These are phyloP conservation scores for Sardinella longiceps DNA, from an alignment of 2,797 vertebrate genomes.

Conservation along the genomic window DNA sequence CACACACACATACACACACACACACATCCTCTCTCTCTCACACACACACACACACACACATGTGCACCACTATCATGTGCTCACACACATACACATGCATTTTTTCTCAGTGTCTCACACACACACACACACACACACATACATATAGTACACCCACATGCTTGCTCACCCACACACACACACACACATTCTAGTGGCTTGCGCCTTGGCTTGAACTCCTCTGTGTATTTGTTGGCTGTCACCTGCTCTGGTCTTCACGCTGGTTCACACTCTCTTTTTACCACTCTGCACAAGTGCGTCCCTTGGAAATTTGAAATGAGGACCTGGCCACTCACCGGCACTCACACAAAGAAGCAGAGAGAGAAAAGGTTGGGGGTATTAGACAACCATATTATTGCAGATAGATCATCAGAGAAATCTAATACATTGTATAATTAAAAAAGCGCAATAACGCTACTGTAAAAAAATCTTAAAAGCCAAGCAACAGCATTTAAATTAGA, in stretches of 20 bases:
- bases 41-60: too few species aligned
- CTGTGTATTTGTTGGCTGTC: conserved; percentile 48
- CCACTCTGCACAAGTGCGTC: conserved; percentile 33
- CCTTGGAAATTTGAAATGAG: conserved; percentile 36
- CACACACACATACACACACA: not conserved
- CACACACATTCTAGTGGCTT: conserved; percentile 30
- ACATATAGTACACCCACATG: conserved; percentile 37
- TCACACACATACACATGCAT: not conserved
- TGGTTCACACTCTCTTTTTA: conserved; percentile 14
- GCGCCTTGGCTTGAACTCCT: conserved; percentile 40
- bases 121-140: conserved; percentile 29
- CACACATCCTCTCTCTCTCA: too few species aligned
- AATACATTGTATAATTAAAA: not conserved
- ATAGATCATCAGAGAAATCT: not conserved
- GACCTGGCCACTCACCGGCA: conserved; percentile 19
- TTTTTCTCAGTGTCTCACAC: conserved; percentile 16
- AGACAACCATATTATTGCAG: not conserved
- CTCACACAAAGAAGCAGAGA: not conserved
- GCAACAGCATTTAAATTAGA: not conserved
- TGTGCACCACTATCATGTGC: not conserved
- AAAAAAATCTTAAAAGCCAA: not conserved
- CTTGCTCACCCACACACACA: conserved; percentile 36
- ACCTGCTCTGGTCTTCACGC: conserved; percentile 42
- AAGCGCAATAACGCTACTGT: not conserved
- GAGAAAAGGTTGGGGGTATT: not conserved